These are phyloP conservation scores for Diuraphis noxia DNA, from an alignment of 1,140 invertebrate genomes.

Conservation along the genomic window DNA sequence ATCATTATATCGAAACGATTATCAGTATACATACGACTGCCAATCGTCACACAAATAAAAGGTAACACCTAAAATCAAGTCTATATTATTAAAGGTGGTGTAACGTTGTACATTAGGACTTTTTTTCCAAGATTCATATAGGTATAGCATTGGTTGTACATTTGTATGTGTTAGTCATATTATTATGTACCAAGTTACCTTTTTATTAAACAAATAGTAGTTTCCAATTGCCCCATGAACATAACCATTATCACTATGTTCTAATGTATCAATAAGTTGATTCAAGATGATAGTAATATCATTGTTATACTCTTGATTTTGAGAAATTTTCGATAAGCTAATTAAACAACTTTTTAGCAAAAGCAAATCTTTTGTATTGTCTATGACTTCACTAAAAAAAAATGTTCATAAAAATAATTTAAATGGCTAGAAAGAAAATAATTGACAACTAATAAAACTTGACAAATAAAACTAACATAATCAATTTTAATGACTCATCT, in stretches of 20 bases:
- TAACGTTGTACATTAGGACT: too few relatives aligned
- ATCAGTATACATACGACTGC: too few relatives aligned
- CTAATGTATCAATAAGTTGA: conserved; percentile 10
- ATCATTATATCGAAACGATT: too few relatives aligned
- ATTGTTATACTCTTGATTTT: background rate
- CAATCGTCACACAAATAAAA: too few relatives aligned
- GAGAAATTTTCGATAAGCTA: conserved; percentile 20
- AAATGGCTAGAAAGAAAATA: background rate
- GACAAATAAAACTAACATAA: conserved; percentile 10
- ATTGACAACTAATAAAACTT: background rate
- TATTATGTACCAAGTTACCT: background rate
- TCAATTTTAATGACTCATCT: background rate
- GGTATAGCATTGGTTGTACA: background rate
- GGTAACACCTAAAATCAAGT: too few relatives aligned
- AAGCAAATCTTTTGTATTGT: conserved; percentile 22
- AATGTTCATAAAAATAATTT: background rate
- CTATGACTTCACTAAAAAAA: conserved; percentile 34
- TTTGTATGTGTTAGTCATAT: background rate
- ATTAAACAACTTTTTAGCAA: conserved; percentile 40
- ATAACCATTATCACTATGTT: conserved; percentile 32
- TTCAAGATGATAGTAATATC: background rate
- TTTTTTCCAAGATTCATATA: too few relatives aligned
- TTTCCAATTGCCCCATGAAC: conserved; percentile 43
- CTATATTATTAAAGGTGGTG: too few relatives aligned
- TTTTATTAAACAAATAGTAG: conserved; percentile 42